Evolutionary conservation across 2,113 vertebrate genomes (phyloP).

Genomic region (Triplophysa rosa): DNA sequence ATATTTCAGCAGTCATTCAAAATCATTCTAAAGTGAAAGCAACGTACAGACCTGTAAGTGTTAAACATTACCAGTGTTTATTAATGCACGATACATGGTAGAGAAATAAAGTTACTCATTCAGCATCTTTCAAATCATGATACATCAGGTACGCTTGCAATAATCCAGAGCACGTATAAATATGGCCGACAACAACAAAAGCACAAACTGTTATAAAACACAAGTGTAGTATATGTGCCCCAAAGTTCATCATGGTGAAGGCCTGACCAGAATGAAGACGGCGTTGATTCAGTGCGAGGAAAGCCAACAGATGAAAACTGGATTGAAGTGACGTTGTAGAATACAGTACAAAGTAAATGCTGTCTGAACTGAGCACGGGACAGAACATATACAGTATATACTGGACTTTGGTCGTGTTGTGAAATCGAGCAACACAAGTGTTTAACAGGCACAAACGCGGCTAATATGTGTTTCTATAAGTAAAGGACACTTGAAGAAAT

Average conservation of each 20-base stretch:
- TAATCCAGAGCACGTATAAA: conserved; percentile 73
- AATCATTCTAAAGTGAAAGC: background rate
- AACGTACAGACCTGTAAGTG: conserved; percentile 45
- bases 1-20: no score
- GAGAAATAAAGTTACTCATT: conserved; percentile 75
- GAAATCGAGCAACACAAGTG: background rate
- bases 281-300: conserved; percentile 39
- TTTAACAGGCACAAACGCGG: conserved; percentile 3
- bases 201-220: conserved; percentile 60
- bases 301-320: no score
- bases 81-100: conserved; percentile 80
- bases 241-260: conserved; percentile 70
- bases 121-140: conserved; percentile 74
- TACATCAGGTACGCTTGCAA: conserved; percentile 70
- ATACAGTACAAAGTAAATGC: conserved; percentile 67
- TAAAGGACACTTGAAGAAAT: conserved; percentile 17
- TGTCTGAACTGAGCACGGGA: conserved; percentile 56
- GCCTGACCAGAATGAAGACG: conserved; percentile 65
- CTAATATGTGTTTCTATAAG: background rate
- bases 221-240: conserved; percentile 70
- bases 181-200: conserved; percentile 59
- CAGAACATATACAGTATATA: background rate
- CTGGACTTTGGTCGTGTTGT: background rate
- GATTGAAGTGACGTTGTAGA: conserved; percentile 24
- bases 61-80: conserved; percentile 76